A percentile compares a stretch with the other conserved stretches of the same genome.
Evolutionary conservation across 2,888 invertebrate species (phyloP).

Genomic region (Rhyacophila evoluta): DNA sequence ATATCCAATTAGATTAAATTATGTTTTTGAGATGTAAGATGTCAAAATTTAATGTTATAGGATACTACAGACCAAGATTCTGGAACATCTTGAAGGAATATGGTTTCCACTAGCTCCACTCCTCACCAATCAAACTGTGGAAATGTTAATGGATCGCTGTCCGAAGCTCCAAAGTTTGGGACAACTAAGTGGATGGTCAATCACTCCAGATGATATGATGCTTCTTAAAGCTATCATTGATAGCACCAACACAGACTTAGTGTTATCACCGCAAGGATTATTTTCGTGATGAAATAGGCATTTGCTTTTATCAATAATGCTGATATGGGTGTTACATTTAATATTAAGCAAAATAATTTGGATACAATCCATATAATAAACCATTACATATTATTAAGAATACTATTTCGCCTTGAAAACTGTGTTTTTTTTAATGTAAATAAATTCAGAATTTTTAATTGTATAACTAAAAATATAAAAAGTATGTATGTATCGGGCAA

Average conservation of each 20-base stretch:
- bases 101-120: slow-evolving; percentile 79
- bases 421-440: too few species aligned
- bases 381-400: too few species aligned
- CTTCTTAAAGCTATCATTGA: slow-evolving; percentile 74
- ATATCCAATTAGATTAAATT: too few species aligned
- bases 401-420: too few species aligned
- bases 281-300: slow-evolving; percentile 54
- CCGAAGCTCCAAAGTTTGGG: slow-evolving; percentile 76
- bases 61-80: slow-evolving; percentile 75
- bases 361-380: too few species aligned
- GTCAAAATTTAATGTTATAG: too few species aligned
- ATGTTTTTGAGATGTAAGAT: too few species aligned
- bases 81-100: slow-evolving; percentile 74
- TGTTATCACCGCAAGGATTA: slow-evolving; percentile 73
- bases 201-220: slow-evolving; percentile 76
- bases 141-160: slow-evolving; percentile 76
- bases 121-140: slow-evolving; percentile 73
- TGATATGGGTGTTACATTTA: too few species aligned
- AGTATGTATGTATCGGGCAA: too few species aligned
- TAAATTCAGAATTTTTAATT: too few species aligned
- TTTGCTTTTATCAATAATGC: background rate
- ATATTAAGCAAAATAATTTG: too few species aligned
- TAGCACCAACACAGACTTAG: slow-evolving; percentile 75
- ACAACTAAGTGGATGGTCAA: slow-evolving; percentile 76
- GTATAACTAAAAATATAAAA: too few species aligned